Evolutionary conservation across 2,888 invertebrate species (phyloP).

Genomic region (Cerastis rubricosa): DNA sequence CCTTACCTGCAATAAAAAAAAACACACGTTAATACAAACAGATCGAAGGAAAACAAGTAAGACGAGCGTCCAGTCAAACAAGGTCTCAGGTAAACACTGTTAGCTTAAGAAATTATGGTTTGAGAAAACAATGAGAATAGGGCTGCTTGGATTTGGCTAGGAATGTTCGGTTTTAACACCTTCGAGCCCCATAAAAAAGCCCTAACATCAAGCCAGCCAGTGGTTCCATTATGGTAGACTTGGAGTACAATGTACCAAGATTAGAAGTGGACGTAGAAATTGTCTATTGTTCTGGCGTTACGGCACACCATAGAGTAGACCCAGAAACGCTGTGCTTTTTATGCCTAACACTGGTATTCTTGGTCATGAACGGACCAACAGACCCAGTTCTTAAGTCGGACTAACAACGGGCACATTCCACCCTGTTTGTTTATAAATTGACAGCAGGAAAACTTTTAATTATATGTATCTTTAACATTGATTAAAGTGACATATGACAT

Average conservation of each 20-base stretch:
- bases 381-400: too few relatives aligned
- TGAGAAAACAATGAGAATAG: constrained; percentile 29
- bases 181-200: background rate
- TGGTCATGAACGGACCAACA: too few relatives aligned
- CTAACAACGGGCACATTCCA: too few relatives aligned
- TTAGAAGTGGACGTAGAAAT: background rate
- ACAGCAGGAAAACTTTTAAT: too few relatives aligned
- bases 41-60: constrained; percentile 71
- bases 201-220: background rate
- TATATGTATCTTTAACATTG: too few relatives aligned
- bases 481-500: too few relatives aligned
- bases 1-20: constrained; percentile 85
- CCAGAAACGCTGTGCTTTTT: too few relatives aligned
- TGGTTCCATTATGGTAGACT: background rate
- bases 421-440: too few relatives aligned
- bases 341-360: too few relatives aligned
- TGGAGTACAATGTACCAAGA: background rate
- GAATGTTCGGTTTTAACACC: background rate
- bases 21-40: constrained; percentile 77
- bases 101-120: constrained; percentile 46
- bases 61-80: constrained; percentile 59
- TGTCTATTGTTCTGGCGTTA: background rate
- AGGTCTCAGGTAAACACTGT: constrained; percentile 63
- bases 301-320: background rate
- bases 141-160: background rate